Percentiles rank a stretch among this genome's conserved stretches.
These are phyloP conservation scores for Vannuccia rotundouncinata DNA, from an alignment of 2,888 invertebrate genomes.

Conservation along the genomic window DNA sequence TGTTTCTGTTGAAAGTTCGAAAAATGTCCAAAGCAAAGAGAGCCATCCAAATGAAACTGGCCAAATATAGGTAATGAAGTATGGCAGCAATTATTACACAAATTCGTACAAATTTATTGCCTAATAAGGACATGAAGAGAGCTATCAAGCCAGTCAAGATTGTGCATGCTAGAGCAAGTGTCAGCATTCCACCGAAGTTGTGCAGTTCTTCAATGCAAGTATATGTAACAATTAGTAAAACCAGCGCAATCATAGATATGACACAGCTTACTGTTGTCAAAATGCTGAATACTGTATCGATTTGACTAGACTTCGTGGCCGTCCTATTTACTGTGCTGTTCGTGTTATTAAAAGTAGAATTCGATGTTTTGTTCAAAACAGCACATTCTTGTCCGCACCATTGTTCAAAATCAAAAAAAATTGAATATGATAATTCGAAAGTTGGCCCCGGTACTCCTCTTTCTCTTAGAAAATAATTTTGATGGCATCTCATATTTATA, in stretches of 20 bases:
- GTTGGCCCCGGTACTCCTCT: too few species aligned
- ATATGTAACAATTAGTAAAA: too few species aligned
- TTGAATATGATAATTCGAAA: too few species aligned
- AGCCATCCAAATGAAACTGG: neutral
- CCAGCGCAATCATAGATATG: too few species aligned
- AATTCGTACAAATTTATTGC: neutral
- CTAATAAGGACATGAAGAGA: neutral
- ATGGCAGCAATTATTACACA: neutral
- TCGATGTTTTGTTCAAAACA: too few species aligned
- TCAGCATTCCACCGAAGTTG: neutral
- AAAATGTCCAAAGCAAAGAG: neutral
- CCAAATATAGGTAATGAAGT: neutral
- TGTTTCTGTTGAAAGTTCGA: neutral
- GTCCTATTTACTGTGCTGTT: too few species aligned
- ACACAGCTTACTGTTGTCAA: neutral
- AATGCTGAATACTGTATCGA: neutral
- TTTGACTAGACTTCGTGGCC: neutral
- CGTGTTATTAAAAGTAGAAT: neutral
- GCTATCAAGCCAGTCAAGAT: neutral
- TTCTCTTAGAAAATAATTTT: too few species aligned
- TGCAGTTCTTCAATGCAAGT: too few species aligned
- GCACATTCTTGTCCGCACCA: too few species aligned
- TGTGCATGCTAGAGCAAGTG: neutral
- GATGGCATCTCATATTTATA: too few species aligned
- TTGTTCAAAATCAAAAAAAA: too few species aligned